Conservation (phyloP, 2,888 invertebrate genomes). For the Seira musarum region DNA sequence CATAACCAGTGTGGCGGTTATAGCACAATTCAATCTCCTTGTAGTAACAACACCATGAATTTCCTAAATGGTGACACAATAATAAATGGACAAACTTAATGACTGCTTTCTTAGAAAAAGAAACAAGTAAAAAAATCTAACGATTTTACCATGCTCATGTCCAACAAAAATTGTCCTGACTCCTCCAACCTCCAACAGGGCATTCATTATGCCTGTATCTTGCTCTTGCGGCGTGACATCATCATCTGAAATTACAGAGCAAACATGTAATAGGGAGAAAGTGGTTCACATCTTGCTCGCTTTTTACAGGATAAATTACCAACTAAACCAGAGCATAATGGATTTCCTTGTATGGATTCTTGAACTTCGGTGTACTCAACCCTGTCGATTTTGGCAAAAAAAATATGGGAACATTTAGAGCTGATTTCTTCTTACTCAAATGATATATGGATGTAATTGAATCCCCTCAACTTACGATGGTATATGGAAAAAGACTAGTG, state of each 20-base stretch:
- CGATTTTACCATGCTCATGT: conserved; percentile 64
- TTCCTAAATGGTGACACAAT: conserved; percentile 46
- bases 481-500: conserved; percentile 62
- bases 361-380: too few relatives aligned
- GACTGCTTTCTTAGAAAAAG: neutral
- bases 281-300: neutral
- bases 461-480: conserved; percentile 59
- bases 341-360: too few relatives aligned
- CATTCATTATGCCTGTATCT: conserved; percentile 63
- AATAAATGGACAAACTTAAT: neutral
- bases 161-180: conserved; percentile 61
- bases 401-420: too few relatives aligned
- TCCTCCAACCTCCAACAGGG: conserved; percentile 50
- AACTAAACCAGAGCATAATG: too few relatives aligned
- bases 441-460: too few relatives aligned
- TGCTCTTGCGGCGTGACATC: conserved; percentile 63
- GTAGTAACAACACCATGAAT: conserved; percentile 65
- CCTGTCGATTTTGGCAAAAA: too few relatives aligned
- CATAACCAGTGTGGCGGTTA: conserved; percentile 63
- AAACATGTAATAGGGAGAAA: neutral
- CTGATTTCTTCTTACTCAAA: too few relatives aligned
- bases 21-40: conserved; percentile 54
- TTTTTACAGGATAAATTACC: too few relatives aligned
- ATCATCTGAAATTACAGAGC: conserved; percentile 51
- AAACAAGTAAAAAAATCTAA: neutral